Conservation (phyloP, 2,113 vertebrate species). For the Hemiprocne comata region DNA sequence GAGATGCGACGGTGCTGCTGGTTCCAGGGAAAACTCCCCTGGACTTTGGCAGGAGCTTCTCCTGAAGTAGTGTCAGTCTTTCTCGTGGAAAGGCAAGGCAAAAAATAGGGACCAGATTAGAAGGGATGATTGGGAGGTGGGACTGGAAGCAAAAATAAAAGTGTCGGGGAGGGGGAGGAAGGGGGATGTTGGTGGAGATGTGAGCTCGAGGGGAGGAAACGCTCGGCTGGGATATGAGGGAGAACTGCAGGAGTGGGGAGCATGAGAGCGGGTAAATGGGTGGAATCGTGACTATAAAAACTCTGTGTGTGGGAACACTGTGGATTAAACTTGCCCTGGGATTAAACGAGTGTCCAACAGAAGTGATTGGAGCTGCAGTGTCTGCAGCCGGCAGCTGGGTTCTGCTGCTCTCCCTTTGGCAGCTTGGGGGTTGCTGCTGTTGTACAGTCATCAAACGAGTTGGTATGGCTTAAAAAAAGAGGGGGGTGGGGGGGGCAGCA, state of each 20-base stretch:
- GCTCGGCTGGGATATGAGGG: background rate
- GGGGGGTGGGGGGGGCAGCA: background rate
- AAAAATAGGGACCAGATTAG: background rate
- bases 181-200: background rate
- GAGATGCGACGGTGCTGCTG: background rate
- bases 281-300: background rate
- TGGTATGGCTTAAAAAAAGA: background rate
- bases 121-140: background rate
- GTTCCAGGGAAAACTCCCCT: background rate
- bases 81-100: background rate
- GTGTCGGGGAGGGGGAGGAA: background rate
- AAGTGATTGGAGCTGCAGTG: background rate
- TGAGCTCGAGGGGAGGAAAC: background rate
- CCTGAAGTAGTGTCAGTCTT: accelerated
- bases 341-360: background rate
- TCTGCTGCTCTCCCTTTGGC: background rate
- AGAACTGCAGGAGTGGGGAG: background rate
- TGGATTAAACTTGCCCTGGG: background rate
- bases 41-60: background rate
- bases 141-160: background rate
- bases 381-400: background rate
- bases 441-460: background rate
- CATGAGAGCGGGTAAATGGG: background rate
- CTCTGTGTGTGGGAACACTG: background rate
- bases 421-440: background rate